Percentiles rank a stretch among this genome's conserved stretches.
These are phyloP conservation scores for Potamilus streckersoni DNA, from an alignment of 1,140 invertebrate species.

Conservation along the genomic window DNA sequence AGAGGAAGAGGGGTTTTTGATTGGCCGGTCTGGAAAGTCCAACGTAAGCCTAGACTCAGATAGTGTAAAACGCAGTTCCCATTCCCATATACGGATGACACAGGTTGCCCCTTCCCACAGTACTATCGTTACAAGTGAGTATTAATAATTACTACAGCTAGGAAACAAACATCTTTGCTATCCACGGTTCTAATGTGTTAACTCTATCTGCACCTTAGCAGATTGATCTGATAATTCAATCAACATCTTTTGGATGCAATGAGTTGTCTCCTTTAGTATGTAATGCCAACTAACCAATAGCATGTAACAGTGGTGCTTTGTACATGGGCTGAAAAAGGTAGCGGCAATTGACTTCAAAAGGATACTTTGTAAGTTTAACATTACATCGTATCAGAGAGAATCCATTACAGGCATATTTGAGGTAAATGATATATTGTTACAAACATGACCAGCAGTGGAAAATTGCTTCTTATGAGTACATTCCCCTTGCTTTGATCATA, in stretches of 20 bases:
- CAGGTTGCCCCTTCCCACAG: constrained; percentile 25
- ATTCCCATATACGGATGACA: constrained; percentile 22
- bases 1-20: constrained; percentile 19
- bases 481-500: too few relatives aligned
- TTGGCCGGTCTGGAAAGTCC: constrained; percentile 20
- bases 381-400: too few relatives aligned
- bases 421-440: too few relatives aligned
- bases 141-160: background rate
- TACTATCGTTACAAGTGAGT: constrained; percentile 12
- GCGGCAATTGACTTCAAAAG: too few relatives aligned
- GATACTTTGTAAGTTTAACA: too few relatives aligned
- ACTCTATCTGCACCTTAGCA: background rate
- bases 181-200: background rate
- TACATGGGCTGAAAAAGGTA: too few relatives aligned
- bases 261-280: background rate
- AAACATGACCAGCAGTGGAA: too few relatives aligned
- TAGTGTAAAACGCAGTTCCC: background rate
- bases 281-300: background rate
- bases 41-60: background rate
- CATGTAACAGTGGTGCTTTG: background rate
- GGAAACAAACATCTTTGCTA: background rate
- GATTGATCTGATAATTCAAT: background rate
- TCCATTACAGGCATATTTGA: too few relatives aligned
- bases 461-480: too few relatives aligned
- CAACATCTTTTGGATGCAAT: background rate